Evolutionary conservation across 2,888 invertebrate genomes (phyloP).

Genomic region (Papilio gigon): DNA sequence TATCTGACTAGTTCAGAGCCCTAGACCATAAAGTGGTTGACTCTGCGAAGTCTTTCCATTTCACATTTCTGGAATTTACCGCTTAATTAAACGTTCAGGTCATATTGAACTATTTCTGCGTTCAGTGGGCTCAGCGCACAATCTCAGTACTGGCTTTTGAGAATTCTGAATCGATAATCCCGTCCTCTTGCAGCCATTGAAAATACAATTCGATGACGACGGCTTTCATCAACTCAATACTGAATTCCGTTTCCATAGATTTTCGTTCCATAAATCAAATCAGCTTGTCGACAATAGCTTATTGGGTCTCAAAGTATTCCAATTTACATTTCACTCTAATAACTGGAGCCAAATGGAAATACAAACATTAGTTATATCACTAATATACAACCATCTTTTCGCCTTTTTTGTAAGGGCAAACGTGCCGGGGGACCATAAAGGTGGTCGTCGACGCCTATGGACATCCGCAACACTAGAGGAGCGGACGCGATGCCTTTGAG

Average conservation of each 20-base stretch:
- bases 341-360: background rate
- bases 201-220: background rate
- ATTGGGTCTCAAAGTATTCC: background rate
- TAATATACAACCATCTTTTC: too few relatives aligned
- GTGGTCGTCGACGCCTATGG: too few relatives aligned
- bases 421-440: too few relatives aligned
- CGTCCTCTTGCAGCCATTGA: background rate
- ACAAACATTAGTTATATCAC: background rate
- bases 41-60: too few relatives aligned
- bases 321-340: background rate
- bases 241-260: background rate
- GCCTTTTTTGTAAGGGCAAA: too few relatives aligned
- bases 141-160: background rate
- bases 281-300: background rate
- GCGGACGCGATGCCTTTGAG: too few relatives aligned
- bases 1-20: too few relatives aligned
- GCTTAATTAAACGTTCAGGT: too few relatives aligned
- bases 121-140: background rate
- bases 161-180: slow-evolving; percentile 7
- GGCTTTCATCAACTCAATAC: background rate
- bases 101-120: too few relatives aligned
- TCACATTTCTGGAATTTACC: too few relatives aligned
- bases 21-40: too few relatives aligned
- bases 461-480: too few relatives aligned
- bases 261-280: background rate